Evolutionary conservation across 2,113 vertebrate genomes (phyloP).

Genomic region (Chamaea fasciata): DNA sequence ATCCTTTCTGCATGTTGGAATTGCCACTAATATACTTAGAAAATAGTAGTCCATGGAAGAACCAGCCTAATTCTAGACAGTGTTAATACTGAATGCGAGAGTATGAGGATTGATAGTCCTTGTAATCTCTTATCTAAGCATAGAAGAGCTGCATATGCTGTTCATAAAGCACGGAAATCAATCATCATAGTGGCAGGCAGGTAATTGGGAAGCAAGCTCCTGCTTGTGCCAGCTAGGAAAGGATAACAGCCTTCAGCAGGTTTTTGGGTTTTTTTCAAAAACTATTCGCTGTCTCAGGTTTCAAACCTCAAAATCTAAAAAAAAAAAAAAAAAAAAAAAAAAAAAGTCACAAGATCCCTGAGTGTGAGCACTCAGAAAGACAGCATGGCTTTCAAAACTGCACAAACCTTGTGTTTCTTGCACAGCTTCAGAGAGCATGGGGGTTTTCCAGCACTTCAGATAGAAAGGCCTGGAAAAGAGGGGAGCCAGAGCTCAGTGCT

Average conservation of each 20-base stretch:
- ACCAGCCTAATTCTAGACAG: neutral
- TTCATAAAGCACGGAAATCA: slow-evolving; percentile 47
- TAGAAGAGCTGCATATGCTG: slow-evolving; percentile 19
- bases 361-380: neutral
- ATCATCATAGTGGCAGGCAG: slow-evolving; percentile 32
- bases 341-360: neutral
- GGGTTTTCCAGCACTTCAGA: neutral
- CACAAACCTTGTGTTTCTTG: neutral
- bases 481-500: fast-evolving
- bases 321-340: neutral
- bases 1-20: neutral
- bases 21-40: neutral
- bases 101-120: slow-evolving; percentile 35
- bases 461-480: neutral
- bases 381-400: neutral
- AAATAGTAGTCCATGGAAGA: neutral
- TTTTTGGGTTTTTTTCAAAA: neutral
- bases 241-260: neutral
- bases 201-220: slow-evolving; percentile 12
- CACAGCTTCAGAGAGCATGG: neutral
- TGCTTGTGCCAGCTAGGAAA: neutral
- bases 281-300: neutral
- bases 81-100: neutral
- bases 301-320: neutral
- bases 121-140: slow-evolving; percentile 58